Base-by-base conservation (phyloP, 2,797 vertebrate species). In the Leptatherina wallacei region DNA sequence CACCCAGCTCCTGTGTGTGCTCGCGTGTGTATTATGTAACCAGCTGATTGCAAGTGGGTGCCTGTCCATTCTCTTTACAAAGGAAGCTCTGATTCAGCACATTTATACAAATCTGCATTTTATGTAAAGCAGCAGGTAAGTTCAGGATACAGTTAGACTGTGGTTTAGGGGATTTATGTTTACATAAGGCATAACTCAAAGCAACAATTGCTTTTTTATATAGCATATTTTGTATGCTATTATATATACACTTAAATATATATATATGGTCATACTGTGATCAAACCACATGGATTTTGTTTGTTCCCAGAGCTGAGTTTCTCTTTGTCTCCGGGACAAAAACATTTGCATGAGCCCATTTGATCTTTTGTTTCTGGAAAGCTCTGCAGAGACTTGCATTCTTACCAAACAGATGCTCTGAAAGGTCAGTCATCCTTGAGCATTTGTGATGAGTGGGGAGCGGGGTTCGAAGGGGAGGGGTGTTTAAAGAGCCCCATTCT, bases 1-100 rank as follows among this genome's bases (percentile, higher is more conserved):
- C 71, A 61, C 58, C 61, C 42, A 44, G 69, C 71, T 75, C 63
- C 32, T 69, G 61, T 73, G 32, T 40, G 47, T 55, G 33, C 64
- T 51, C 62, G 61, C 61, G 14, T 54, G 5, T 64, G 59, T 57
- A 58, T 91, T 91, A 84, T 73, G 72, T 69, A 92, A 94, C 68
- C 71, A 62, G 36, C 71, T 67, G 54, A 63, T 29, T 76, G 67
- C 83, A 81, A 85, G 88, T 74, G 58, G 10, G 70, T 64, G 78
- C 88, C 56, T 75, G 85, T 54, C 65, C 70, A 47, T 32, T 65
- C 59, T 75, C 56, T 12, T 6, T 29, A 78, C 81, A 85, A 77
- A 80, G 27, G 22, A 24, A 74, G 57, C 69, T 76, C 51, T 71
- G 71, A 80, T 69, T 81, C 72, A 78, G 52, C 64, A 58, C 2